Conservation (phyloP, 92 coral and sea anemone species). For the Chrysogorgia sp. region DNA sequence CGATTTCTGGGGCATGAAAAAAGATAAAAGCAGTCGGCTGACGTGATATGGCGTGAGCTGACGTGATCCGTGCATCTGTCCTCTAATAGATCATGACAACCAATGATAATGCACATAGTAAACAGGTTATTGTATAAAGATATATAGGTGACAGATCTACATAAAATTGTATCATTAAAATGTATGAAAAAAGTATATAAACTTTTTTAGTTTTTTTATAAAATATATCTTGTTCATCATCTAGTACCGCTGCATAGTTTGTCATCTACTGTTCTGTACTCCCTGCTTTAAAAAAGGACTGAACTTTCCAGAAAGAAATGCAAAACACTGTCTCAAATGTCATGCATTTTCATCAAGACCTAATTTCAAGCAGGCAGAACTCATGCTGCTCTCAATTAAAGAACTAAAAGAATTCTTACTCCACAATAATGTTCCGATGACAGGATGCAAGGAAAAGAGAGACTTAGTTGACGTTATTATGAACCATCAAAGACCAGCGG, state of each 20-base stretch:
- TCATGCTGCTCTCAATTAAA: constrained; percentile 70
- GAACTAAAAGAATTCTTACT: constrained; percentile 81
- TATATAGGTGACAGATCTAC: too few species aligned
- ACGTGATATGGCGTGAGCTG: too few species aligned
- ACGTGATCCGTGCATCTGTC: too few species aligned
- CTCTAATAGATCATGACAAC: too few species aligned
- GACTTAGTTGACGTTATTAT: constrained; percentile 84
- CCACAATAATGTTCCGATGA: constrained; percentile 63
- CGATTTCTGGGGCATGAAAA: too few species aligned
- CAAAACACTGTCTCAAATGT: constrained; percentile 75
- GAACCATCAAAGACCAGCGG: constrained; percentile 54
- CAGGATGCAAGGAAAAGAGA: constrained; percentile 82
- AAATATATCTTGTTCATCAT: neutral
- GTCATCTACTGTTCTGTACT: constrained; percentile 72
- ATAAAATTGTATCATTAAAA: too few species aligned
- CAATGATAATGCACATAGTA: too few species aligned
- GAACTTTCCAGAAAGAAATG: constrained; percentile 58
- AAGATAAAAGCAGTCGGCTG: too few species aligned
- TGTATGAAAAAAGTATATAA: too few species aligned
- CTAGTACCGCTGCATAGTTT: constrained; percentile 75
- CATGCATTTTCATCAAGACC: constrained; percentile 77
- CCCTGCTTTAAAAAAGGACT: constrained; percentile 77
- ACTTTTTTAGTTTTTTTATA: too few species aligned
- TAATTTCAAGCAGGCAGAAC: constrained; percentile 66
- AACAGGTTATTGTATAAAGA: too few species aligned